Base-by-base conservation (phyloP, 1,140 invertebrate species). In the Aphelenchoides besseyi region DNA sequence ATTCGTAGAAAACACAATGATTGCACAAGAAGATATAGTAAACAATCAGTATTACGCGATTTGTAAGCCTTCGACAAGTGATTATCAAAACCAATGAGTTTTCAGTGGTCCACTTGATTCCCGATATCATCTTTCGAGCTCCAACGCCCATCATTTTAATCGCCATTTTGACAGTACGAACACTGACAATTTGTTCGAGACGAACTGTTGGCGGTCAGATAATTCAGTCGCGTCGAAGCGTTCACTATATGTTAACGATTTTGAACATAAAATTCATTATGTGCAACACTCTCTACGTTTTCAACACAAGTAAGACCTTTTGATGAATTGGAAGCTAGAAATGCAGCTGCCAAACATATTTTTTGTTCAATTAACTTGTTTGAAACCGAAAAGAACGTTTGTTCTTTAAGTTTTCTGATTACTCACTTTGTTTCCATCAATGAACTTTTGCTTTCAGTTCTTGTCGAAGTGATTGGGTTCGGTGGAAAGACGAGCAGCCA, bases 251-350 rank as follows among this genome's bases (percentile, higher is more conserved):
- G 68, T 61, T 82, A 12, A 83, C 80, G 18, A 54, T 82, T 26
- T 62, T 83, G 0, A 82, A 82, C 35, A 72, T 81, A n/a, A 83
- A 83, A 73, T 83, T 84, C 62, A 75, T 84, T 41, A 48, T 84
- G n/a, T 83, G 82, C 48, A 84, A 84, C 54, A 84, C 82, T 18
- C 76, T 83, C 1, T 83, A 83, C 63, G 71, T 83, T 72, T 81
- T 83, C 67, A 83, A 83, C 59, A 84, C 82, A 41, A 75, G n/a
- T n/a, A n/a, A n/a, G n/a, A n/a, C n/a, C n/a, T 76, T 62, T 54
- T 74, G 41, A 48, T 48, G 12, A 48, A n/a, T 48, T n/a, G 41
- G 41, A n/a, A n/a, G 41, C 12, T n/a, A 48, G 41, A 48, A 48
- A 16, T 48, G 41, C 41, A 48, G n/a, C 12, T 12, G 12, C n/a